Evolutionary conservation across 2,797 vertebrate species (phyloP).

Genomic region (Falco novaeseelandiae): DNA sequence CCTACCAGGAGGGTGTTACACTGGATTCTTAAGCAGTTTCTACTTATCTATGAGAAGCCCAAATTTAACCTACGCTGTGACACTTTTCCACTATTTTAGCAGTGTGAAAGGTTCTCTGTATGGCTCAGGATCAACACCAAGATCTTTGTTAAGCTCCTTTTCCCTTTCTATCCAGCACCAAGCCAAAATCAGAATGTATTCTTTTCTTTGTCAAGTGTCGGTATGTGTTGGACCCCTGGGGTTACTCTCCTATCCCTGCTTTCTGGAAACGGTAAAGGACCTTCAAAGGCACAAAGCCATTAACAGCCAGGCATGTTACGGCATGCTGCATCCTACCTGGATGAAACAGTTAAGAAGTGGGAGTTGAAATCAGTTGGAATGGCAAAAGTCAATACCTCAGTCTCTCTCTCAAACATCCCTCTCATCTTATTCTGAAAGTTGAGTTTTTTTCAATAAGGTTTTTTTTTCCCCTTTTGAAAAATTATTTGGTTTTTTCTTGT

Average conservation of each 20-base stretch:
- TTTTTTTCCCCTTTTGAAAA: not conserved
- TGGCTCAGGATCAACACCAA: not conserved
- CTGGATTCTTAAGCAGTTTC: not conserved
- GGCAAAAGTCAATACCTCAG: not conserved
- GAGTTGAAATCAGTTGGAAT: not conserved
- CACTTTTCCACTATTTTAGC: not conserved
- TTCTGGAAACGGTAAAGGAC: not conserved
- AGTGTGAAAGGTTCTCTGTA: not conserved
- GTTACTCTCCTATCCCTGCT: accelerated
- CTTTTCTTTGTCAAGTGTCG: not conserved
- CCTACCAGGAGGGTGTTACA: not conserved
- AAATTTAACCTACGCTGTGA: not conserved
- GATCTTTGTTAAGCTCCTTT: not conserved
- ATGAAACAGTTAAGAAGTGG: not conserved
- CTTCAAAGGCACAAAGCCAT: not conserved
- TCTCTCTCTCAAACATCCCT: not conserved
- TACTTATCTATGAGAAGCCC: not conserved
- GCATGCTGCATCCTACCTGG: not conserved
- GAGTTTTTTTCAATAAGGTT: not conserved
- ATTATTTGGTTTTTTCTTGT: not conserved
- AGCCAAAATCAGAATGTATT: not conserved
- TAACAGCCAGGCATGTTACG: not conserved
- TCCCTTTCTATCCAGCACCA: not conserved
- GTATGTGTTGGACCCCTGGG: not conserved
- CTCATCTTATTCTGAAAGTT: not conserved